Evolutionary conservation across 2,113 vertebrate genomes (phyloP).

Genomic region (Octodon degus): DNA sequence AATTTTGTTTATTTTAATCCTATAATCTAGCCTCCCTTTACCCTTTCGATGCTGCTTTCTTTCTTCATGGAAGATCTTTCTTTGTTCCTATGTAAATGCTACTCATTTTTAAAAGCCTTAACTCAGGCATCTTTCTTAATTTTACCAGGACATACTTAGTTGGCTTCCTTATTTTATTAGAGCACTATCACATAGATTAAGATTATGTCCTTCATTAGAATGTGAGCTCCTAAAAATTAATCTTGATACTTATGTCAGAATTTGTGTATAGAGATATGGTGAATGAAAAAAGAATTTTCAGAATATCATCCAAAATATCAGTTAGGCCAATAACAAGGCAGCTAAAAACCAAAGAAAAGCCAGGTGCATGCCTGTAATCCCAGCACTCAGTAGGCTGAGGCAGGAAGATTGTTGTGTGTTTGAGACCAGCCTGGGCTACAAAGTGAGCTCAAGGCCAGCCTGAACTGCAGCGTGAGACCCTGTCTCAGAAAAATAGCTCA

Average conservation of each 20-base stretch:
- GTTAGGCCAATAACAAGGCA: not conserved
- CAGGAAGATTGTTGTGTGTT: too few species aligned
- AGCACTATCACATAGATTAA: not conserved
- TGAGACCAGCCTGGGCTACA: too few species aligned
- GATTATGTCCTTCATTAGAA: not conserved
- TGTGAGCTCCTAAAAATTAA: not conserved
- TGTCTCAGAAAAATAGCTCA: too few species aligned
- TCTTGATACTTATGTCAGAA: not conserved
- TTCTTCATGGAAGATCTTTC: not conserved
- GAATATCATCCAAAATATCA: not conserved
- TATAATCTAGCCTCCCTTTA: not conserved
- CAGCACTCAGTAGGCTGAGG: too few species aligned
- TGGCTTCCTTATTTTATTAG: not conserved
- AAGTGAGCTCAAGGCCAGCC: too few species aligned
- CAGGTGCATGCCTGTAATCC: too few species aligned
- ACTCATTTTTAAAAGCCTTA: not conserved
- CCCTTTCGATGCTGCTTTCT: not conserved
- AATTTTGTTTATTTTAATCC: not conserved
- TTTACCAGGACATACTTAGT: not conserved
- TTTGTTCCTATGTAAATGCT: not conserved
- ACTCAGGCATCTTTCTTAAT: conserved; percentile 5
- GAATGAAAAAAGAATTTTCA: not conserved
- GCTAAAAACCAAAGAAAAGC: not conserved
- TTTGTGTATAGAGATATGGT: not conserved
- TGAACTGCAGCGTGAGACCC: too few species aligned